Conservation (phyloP, 2,888 invertebrate genomes). For the Ceramica pisi region DNA sequence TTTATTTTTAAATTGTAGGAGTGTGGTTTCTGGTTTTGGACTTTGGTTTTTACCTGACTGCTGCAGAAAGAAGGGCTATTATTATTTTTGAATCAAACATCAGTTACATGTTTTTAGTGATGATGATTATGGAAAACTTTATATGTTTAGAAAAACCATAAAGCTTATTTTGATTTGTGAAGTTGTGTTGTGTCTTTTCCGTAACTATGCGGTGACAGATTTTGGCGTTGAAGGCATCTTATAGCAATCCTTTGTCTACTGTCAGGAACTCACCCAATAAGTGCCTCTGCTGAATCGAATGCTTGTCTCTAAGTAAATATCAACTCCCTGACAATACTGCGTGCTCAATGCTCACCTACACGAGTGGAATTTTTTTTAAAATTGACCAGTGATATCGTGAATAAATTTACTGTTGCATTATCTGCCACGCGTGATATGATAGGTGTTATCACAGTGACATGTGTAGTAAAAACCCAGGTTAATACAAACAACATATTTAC, state of each 20-base stretch:
- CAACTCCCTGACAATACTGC: conserved; percentile 34
- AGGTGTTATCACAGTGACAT: too few species aligned
- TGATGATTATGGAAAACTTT: not conserved
- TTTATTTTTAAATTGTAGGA: not conserved
- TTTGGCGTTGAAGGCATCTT: not conserved
- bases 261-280: conserved; percentile 22
- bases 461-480: too few species aligned
- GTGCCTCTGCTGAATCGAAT: conserved; percentile 10
- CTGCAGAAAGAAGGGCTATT: too few species aligned
- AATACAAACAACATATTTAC: too few species aligned
- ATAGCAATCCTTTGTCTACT: not conserved
- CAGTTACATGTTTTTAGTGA: too few species aligned
- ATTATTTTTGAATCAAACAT: not conserved
- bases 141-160: not conserved
- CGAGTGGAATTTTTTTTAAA: not conserved
- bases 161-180: not conserved
- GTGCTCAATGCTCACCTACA: conserved; percentile 1
- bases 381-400: not conserved
- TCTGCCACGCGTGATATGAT: too few species aligned
- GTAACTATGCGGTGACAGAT: not conserved
- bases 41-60: not conserved
- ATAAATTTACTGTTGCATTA: not conserved
- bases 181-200: not conserved
- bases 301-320: conserved; percentile 49
- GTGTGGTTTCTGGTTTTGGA: not conserved